These are phyloP conservation scores for Eupithecia dodoneata DNA, from an alignment of 2,888 invertebrate species.

Conservation along the genomic window DNA sequence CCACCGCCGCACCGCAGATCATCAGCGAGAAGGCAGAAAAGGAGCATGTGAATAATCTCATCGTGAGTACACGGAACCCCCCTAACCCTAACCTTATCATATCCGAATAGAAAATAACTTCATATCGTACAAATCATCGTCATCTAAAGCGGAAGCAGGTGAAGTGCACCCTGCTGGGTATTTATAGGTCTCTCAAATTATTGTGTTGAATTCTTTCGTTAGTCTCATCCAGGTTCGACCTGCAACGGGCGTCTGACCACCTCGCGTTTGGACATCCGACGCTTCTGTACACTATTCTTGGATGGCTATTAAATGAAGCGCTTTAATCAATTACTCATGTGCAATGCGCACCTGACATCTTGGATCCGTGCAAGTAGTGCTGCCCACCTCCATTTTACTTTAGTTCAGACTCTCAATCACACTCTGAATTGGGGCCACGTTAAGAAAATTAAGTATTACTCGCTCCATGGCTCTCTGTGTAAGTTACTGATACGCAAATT, in stretches of 20 bases:
- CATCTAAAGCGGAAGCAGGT: background rate
- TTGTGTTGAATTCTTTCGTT: background rate
- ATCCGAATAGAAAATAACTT: background rate
- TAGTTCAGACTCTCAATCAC: background rate
- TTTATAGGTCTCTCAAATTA: background rate
- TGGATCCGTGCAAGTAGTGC: background rate
- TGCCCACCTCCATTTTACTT: background rate
- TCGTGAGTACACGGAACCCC: slow-evolving; percentile 56
- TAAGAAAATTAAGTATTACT: background rate
- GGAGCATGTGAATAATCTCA: slow-evolving; percentile 70
- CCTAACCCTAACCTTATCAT: background rate
- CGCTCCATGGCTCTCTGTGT: background rate
- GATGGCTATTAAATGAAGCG: no score
- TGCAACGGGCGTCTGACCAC: background rate
- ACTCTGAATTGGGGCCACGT: background rate
- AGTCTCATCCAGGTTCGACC: background rate
- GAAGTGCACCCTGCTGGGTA: background rate
- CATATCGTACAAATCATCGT: background rate
- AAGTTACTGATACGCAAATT: background rate
- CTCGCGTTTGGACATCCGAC: background rate
- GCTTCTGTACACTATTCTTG: background rate
- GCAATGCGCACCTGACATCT: no score
- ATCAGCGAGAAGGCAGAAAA: slow-evolving; percentile 76
- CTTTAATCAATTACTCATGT: no score
- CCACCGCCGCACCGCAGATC: slow-evolving; percentile 83